Evolutionary conservation across 2,888 invertebrate species (phyloP).

Genomic region (Idaea straminata): DNA sequence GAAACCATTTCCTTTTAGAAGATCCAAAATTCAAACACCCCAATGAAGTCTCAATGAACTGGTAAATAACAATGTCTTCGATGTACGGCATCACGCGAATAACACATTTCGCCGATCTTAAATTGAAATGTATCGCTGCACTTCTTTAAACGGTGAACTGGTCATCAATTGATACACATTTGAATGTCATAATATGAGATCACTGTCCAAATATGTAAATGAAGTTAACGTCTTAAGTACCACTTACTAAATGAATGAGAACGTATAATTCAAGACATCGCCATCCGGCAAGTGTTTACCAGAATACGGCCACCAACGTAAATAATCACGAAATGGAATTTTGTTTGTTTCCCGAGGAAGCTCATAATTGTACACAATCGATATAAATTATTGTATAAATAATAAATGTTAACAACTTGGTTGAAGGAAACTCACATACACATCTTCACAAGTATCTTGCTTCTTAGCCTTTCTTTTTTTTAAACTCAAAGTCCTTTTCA

Average conservation of each 20-base stretch:
- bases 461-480: slow-evolving; percentile 42
- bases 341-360: slow-evolving; percentile 60
- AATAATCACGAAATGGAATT: slow-evolving; percentile 65
- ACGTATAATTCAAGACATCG: slow-evolving; percentile 32
- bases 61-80: slow-evolving; percentile 29
- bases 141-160: not conserved
- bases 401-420: slow-evolving; percentile 10
- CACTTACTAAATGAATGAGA: slow-evolving; percentile 36
- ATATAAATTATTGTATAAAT: slow-evolving; percentile 12
- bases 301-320: slow-evolving; percentile 55
- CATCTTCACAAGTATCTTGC: slow-evolving; percentile 27
- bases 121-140: slow-evolving; percentile 4
- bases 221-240: slow-evolving; percentile 33
- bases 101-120: slow-evolving; percentile 37
- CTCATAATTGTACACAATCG: slow-evolving; percentile 29
- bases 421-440: slow-evolving; percentile 22
- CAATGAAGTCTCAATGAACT: not conserved
- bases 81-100: slow-evolving; percentile 38
- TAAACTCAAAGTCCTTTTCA: slow-evolving; percentile 53
- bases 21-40: not conserved
- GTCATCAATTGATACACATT: slow-evolving; percentile 12
- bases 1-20: slow-evolving; percentile 40
- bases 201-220: slow-evolving; percentile 24
- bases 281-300: slow-evolving; percentile 67
- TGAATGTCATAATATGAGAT: slow-evolving; percentile 22